Conservation (phyloP, 2,797 vertebrate genomes). For the Parambassis ranga region DNA sequence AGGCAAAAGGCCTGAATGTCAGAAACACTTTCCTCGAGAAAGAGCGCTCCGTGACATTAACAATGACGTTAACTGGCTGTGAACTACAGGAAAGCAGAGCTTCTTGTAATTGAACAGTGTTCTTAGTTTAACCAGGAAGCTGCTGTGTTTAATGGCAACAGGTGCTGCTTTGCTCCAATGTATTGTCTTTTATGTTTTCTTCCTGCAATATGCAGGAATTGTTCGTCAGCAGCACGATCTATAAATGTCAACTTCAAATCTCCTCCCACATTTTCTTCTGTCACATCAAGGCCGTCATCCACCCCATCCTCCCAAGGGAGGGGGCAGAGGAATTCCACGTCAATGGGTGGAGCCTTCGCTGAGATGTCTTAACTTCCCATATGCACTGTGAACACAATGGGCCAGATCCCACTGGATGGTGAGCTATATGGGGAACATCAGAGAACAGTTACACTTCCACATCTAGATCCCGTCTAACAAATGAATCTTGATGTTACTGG, state of each 20-base stretch:
- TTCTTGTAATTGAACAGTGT: slow-evolving; percentile 7
- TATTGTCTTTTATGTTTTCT: slow-evolving; percentile 26
- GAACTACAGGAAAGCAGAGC: slow-evolving; percentile 36
- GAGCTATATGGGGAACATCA: not conserved
- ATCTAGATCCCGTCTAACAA: not conserved
- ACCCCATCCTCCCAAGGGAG: slow-evolving; percentile 24
- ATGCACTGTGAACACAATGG: slow-evolving; percentile 30
- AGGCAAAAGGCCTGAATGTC: slow-evolving; percentile 25
- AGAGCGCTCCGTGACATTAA: slow-evolving; percentile 27
- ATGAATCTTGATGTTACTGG: not conserved
- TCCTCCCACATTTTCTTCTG: not conserved
- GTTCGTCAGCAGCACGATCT: slow-evolving; percentile 6
- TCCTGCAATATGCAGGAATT: slow-evolving; percentile 25
- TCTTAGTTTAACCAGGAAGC: slow-evolving; percentile 20
- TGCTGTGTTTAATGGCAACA: slow-evolving; percentile 21
- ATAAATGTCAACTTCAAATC: slow-evolving; percentile 16
- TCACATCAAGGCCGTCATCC: slow-evolving; percentile 25
- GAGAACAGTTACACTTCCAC: not conserved
- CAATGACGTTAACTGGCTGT: slow-evolving; percentile 36
- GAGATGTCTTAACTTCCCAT: slow-evolving; percentile 27
- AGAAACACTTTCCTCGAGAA: slow-evolving; percentile 22
- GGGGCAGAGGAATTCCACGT: slow-evolving; percentile 32
- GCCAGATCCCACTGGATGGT: slow-evolving; percentile 12
- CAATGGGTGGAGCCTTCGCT: slow-evolving; percentile 28
- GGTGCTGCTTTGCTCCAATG: slow-evolving; percentile 6